Evolutionary conservation across 2,113 vertebrate genomes (phyloP).

Genomic region (Oreocharis arfaki): DNA sequence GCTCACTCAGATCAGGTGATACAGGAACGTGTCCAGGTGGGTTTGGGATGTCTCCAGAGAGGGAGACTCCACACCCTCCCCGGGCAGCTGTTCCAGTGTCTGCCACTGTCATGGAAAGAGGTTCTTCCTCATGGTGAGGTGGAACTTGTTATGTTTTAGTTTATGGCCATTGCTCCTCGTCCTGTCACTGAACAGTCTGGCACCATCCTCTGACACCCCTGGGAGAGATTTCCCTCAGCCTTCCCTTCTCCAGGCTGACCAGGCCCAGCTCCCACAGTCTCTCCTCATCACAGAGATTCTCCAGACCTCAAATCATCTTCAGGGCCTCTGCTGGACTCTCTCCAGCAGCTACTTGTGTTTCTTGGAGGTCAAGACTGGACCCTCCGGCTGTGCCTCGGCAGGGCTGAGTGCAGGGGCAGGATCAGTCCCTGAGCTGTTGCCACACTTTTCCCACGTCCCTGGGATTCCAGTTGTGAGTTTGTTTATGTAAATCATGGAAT

Average conservation of each 20-base stretch:
- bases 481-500: neutral
- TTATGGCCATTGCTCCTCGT: neutral
- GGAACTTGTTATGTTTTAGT: neutral
- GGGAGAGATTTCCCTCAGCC: neutral
- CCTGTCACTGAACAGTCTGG: neutral
- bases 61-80: neutral
- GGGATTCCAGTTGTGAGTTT: neutral
- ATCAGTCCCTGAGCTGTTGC: neutral
- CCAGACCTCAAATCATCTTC: neutral
- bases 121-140: neutral
- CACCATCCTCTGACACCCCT: neutral
- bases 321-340: neutral
- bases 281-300: neutral
- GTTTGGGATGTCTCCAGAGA: neutral
- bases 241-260: neutral
- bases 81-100: neutral
- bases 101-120: neutral
- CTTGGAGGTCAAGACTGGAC: neutral
- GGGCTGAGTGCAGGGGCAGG: neutral
- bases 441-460: fast-evolving
- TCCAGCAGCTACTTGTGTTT: neutral
- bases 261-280: neutral
- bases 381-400: neutral
- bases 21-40: neutral
- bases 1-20: neutral